phyloP scores from a whole-genome alignment of 2,797 vertebrate genomes.

The Mormyrops boulengeri region DNA sequence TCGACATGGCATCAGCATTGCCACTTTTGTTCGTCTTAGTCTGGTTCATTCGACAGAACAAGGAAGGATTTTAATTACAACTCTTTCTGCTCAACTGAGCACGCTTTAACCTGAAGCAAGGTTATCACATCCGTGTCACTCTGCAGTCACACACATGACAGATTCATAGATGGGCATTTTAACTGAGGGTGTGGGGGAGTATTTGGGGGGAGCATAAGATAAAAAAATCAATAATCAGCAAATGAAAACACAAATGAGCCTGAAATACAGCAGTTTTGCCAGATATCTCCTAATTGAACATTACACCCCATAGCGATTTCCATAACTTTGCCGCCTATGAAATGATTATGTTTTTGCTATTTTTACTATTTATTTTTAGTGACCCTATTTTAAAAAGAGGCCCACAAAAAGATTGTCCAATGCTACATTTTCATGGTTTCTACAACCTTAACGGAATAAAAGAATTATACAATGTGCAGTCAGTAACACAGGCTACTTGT shows the following conservation, averaged over 20 bases:
- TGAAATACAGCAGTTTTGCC: neutral
- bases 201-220: neutral
- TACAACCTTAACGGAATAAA: neutral
- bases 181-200: neutral
- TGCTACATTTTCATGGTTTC: neutral
- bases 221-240: neutral
- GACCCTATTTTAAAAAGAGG: neutral
- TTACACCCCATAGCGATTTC: neutral
- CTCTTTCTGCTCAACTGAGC: slow-evolving; percentile 44
- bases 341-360: neutral
- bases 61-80: slow-evolving; percentile 49
- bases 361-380: neutral
- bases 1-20: slow-evolving; percentile 20
- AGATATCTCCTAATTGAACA: neutral
- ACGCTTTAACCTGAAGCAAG: slow-evolving; percentile 33
- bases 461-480: neutral
- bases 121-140: neutral
- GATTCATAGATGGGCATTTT: neutral
- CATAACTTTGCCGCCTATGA: neutral
- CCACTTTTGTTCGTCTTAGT: slow-evolving; percentile 30
- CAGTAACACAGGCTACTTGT: neutral
- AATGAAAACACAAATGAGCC: neutral
- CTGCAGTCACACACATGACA: neutral
- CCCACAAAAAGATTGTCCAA: neutral
- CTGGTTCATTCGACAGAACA: slow-evolving; percentile 35